Evolutionary conservation across 1,140 invertebrate species (phyloP), one percentile per base, ranked within the genome.

Genomic region (Charaxes varanes): DNA sequence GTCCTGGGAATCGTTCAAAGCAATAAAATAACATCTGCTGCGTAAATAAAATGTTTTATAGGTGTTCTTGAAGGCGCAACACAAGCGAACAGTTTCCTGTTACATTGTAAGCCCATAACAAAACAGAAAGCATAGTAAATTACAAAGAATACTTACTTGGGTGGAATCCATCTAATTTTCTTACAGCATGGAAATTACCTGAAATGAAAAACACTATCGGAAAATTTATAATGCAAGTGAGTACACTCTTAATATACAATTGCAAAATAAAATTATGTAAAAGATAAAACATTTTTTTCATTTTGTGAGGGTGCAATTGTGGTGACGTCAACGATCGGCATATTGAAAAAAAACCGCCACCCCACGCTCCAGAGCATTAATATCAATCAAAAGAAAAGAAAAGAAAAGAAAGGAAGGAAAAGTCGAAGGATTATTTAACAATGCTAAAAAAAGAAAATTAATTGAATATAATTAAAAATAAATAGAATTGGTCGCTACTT

Each of bases 111-210:
- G n/a, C n/a, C n/a, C n/a, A n/a, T n/a, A n/a, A n/a, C n/a, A n/a
- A n/a, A n/a, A n/a, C n/a, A n/a, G n/a, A 18, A 10, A 31, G 12
- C 15, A 31, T 17, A 40, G 4, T 38, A 18, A 35, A 31, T 26
- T 35, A 19, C 18, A 46, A 53, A n/a, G n/a, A 31, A 30, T 61
- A 73, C 69, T 70, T 45, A 73, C 69, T 53, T 68, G 54, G 31
- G 52, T 65, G 52, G 33, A 56, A 61, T 56, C 62, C 58, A 36
- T 60, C 60, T 53, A 65, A 47, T 62, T 69, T 73, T 60, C 67
- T 50, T 12, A 57, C 51, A 27, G 59, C 44, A 46, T 65, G 63
- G 45, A 70, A 74, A 70, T 74, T 74, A 78, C 73, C 70, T 78
- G 73, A 58, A 78, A 73, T 44, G 36, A 68, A 64, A 68, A 64